A percentile compares a stretch with the other conserved stretches of the same genome.
These are phyloP conservation scores for Nesogale talazaci DNA, from an alignment of 2,113 vertebrate genomes.

Conservation along the genomic window DNA sequence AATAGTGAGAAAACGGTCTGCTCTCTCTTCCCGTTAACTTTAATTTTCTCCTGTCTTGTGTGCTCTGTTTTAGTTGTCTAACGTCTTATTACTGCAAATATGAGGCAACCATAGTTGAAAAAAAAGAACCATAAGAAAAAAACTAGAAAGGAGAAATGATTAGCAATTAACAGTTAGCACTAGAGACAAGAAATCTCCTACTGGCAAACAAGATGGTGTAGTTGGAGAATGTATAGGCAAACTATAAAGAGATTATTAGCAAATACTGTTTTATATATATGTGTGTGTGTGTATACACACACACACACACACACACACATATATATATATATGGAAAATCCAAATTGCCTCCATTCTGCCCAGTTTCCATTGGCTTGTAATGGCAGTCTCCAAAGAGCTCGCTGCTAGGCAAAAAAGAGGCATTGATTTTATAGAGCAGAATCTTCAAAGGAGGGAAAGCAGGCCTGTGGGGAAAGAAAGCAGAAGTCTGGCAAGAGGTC, in stretches of 20 bases:
- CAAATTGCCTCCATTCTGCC: not conserved
- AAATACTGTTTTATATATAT: too few relatives aligned
- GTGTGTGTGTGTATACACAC: too few relatives aligned
- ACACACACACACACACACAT: too few relatives aligned
- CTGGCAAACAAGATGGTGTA: not conserved
- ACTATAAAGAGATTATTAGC: constrained; percentile 1
- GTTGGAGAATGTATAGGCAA: not conserved
- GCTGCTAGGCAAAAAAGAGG: constrained; percentile 42
- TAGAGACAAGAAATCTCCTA: not conserved
- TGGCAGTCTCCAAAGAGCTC: constrained; percentile 53
- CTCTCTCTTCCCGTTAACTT: not conserved
- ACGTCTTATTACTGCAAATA: not conserved
- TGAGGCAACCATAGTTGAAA: not conserved
- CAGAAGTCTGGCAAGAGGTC: constrained; percentile 75
- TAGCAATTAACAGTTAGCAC: not conserved
- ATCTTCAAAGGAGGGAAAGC: constrained; percentile 76
- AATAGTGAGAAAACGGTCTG: not conserved
- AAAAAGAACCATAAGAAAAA: too few relatives aligned
- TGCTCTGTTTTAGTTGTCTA: not conserved
- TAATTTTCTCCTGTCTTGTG: not conserved
- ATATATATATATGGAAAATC: not conserved
- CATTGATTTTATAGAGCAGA: constrained; percentile 68
- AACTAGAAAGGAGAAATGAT: not conserved
- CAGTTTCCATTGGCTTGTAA: constrained; percentile 39
- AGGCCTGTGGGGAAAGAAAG: constrained; percentile 79